Percentiles rank a stretch among this genome's conserved stretches.
These are phyloP conservation scores for Camponotus vicinus DNA, from an alignment of 1,140 invertebrate species.

Conservation along the genomic window DNA sequence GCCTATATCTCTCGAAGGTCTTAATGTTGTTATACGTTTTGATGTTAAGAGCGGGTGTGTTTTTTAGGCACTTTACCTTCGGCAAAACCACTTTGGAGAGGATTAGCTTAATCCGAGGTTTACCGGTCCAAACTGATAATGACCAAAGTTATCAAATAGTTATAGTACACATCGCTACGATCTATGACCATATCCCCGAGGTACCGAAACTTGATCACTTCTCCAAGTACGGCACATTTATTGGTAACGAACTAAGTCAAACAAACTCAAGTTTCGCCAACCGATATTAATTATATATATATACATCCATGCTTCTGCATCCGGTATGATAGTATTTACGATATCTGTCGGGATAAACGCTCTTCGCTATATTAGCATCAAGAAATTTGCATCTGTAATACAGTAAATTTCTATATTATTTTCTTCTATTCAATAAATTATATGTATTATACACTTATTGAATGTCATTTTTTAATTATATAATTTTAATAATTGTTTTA, in stretches of 20 bases:
- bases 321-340: neutral
- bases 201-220: slow-evolving; percentile 48
- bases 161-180: slow-evolving; percentile 46
- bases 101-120: slow-evolving; percentile 29
- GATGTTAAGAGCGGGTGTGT: neutral
- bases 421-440: neutral
- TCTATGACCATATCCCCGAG: slow-evolving; percentile 46
- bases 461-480: neutral
- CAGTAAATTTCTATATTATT: slow-evolving; percentile 6
- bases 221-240: slow-evolving; percentile 43
- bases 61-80: neutral
- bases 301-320: slow-evolving; percentile 7
- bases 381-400: neutral
- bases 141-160: slow-evolving; percentile 58
- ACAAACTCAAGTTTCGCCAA: slow-evolving; percentile 46
- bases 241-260: slow-evolving; percentile 57
- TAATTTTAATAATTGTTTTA: neutral
- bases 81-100: neutral
- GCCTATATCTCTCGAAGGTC: neutral
- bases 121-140: slow-evolving; percentile 51
- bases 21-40: neutral
- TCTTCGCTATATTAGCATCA: neutral
- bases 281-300: slow-evolving; percentile 42
- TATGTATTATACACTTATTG: neutral
- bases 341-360: neutral